Conservation (phyloP, 2,797 vertebrate species). For the Dendrocincla tyrannina region DNA sequence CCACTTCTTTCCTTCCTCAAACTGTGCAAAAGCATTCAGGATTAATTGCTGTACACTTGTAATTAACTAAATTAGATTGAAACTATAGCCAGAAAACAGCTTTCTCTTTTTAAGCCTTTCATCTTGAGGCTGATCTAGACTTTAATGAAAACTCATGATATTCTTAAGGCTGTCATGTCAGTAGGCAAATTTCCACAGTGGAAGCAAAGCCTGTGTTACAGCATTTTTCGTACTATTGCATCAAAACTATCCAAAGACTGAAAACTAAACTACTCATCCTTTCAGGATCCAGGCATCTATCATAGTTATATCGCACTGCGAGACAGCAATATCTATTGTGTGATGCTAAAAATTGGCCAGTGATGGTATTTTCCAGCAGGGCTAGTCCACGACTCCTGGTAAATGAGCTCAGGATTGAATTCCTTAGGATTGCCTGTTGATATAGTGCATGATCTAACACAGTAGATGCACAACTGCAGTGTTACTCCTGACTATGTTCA, state of each 20-base stretch:
- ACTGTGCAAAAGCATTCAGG: not conserved
- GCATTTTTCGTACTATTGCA: not conserved
- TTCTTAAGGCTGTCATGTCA: not conserved
- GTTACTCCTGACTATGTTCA: not conserved
- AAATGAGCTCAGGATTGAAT: not conserved
- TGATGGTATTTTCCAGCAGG: not conserved
- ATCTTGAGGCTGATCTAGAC: not conserved
- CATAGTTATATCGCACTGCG: not conserved
- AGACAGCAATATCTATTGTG: not conserved
- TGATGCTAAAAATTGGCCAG: not conserved
- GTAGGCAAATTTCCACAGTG: not conserved
- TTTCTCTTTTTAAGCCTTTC: not conserved
- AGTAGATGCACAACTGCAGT: not conserved
- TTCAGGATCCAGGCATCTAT: not conserved
- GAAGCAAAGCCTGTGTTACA: not conserved
- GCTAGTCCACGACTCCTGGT: not conserved
- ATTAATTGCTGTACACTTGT: not conserved
- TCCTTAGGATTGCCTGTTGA: not conserved
- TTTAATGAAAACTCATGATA: not conserved
- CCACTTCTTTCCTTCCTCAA: not conserved
- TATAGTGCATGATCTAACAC: not conserved
- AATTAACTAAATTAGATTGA: not conserved
- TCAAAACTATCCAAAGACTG: not conserved
- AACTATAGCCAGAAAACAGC: not conserved
- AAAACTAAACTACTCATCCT: not conserved